Evolutionary conservation across 2,113 vertebrate species (phyloP).

Genomic region (Ciconia stormi): DNA sequence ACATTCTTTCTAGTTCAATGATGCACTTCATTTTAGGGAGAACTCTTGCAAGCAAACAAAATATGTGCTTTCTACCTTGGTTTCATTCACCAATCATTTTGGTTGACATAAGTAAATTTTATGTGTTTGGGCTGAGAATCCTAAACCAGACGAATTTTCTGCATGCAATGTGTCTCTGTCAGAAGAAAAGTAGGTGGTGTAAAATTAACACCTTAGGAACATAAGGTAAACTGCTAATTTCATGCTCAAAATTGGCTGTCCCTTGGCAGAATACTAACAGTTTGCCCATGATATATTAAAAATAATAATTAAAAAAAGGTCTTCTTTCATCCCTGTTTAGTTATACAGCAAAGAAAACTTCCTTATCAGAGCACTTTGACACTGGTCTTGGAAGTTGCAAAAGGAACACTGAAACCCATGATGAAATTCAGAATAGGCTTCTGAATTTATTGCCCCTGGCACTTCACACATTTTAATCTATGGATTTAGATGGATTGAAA

Average conservation of each 20-base stretch:
- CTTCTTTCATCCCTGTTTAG: neutral
- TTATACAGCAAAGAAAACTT: neutral
- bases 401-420: neutral
- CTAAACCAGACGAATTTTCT: slow-evolving; percentile 27
- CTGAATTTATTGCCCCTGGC: neutral
- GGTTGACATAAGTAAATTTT: neutral
- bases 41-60: neutral
- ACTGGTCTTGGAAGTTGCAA: neutral
- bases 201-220: slow-evolving; percentile 33
- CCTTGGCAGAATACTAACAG: neutral
- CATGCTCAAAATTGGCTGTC: neutral
- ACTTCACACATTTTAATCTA: neutral
- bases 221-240: slow-evolving; percentile 40
- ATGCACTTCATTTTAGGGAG: neutral
- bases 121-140: neutral
- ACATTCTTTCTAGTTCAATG: neutral
- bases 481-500: neutral
- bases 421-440: neutral
- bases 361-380: neutral
- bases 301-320: too few relatives aligned
- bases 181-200: slow-evolving; percentile 45
- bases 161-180: neutral
- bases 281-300: neutral
- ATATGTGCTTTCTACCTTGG: neutral
- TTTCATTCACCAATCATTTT: slow-evolving; percentile 9